Evolutionary conservation across 2,113 vertebrate genomes (phyloP).

Genomic region (Ariopsis seemanni): DNA sequence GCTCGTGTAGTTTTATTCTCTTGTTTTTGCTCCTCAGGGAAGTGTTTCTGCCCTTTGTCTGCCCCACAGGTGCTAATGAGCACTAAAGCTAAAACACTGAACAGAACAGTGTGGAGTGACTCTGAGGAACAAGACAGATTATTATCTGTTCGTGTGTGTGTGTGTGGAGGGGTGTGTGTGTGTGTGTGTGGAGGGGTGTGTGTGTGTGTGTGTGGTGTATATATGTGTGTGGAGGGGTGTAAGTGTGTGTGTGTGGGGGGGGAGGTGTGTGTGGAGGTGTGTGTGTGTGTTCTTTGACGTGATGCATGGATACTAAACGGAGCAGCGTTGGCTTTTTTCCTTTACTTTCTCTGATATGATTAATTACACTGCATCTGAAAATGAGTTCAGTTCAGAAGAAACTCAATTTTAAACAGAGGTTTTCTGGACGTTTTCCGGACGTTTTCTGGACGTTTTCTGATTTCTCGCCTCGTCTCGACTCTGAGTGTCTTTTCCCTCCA

Average conservation of each 20-base stretch:
- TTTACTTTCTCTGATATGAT: neutral
- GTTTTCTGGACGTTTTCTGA: neutral
- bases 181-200: neutral
- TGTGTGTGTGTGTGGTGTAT: too few relatives aligned
- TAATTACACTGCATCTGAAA: neutral
- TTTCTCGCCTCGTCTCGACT: neutral
- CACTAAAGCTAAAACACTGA: conserved; percentile 5
- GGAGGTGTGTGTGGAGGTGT: too few relatives aligned
- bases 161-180: neutral
- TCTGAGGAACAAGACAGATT: neutral
- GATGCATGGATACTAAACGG: conserved; percentile 10
- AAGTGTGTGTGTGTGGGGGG: too few relatives aligned
- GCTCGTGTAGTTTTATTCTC: conserved; percentile 55
- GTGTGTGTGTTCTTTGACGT: neutral
- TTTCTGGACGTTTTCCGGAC: neutral
- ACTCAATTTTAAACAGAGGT: neutral
- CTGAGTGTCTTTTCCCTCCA: neutral
- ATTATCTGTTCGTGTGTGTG: neutral
- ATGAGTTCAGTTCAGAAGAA: neutral
- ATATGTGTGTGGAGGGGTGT: too few relatives aligned
- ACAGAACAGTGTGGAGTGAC: neutral
- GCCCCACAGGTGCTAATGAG: neutral
- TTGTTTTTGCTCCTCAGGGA: conserved; percentile 40
- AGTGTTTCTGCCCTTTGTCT: neutral
- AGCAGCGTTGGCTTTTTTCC: neutral